Evolutionary conservation across 2,888 invertebrate species (phyloP), one percentile per base, ranked within the genome.

Genomic region (Aquatica leii): DNA sequence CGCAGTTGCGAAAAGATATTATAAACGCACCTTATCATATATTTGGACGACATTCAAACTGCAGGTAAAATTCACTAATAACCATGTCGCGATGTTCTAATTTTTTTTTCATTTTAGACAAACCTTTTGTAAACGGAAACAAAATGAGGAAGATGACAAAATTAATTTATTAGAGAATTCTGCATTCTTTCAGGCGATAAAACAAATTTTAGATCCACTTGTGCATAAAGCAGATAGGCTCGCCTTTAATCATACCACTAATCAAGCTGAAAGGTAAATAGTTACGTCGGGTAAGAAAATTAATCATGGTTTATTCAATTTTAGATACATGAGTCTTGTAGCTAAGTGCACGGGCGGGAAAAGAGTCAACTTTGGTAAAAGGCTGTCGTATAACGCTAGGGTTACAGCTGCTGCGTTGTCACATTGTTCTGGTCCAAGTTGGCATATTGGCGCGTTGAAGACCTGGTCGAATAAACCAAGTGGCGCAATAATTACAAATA

Each of bases 291-390:
- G 12, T 20, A 46, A 5, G 11, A 46, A 9, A 11, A 14, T 46
- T 3, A 46, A 9, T 11, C 17, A 46, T 14, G n/a, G 2, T 14
- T 15, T 14, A 18, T 14, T 15, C 6, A 11, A 18, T 20, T 5
- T 46, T 46, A 46, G 3, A 3, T 46, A 46, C 12, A 14, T 48
- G 49, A n/a, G 17, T 17, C 12, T 48, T 6, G 49, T 48, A 3
- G 49, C 49, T 17, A 48, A 18, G 12, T 48, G 49, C 12, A 48
- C 49, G 9, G 49, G 49, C 24, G 49, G 49, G 6, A 48, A 48
- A 18, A 18, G 49, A 48, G 12, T 48, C 17, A 48, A 48, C 4
- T 18, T 15, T 18, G 5, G 17, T 9, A 48, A 48, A 48, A 24
- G 49, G 12, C 14, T 15, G 5, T 48, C 49, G 2, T 48, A 48